These are phyloP conservation scores for Otolemur crassicaudatus DNA, from an alignment of 2,797 vertebrate species.

Conservation along the genomic window DNA sequence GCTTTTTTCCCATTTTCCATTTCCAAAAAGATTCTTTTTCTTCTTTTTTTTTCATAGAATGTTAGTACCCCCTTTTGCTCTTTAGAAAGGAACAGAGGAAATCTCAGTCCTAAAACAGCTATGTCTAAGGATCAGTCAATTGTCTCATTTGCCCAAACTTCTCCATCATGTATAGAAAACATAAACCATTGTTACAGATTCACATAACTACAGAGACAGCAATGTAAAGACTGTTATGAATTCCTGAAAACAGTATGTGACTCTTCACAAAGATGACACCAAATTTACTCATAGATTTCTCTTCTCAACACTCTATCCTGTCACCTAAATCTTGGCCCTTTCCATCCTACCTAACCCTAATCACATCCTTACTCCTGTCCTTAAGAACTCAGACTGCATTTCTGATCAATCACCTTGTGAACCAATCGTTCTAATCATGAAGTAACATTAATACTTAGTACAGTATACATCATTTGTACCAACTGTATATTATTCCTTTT, in stretches of 20 bases:
- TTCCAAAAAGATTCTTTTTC: constrained; percentile 25
- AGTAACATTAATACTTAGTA: neutral
- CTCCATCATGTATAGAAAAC: neutral
- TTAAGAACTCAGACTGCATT: neutral
- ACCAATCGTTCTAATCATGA: neutral
- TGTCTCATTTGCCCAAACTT: neutral
- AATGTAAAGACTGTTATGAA: neutral
- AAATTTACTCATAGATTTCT: neutral
- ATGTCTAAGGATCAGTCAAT: neutral
- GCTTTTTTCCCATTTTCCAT: constrained; percentile 7
- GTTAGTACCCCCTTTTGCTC: neutral
- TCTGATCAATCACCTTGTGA: neutral
- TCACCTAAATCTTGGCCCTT: neutral
- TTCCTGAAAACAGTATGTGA: neutral
- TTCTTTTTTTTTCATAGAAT: neutral
- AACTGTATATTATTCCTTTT: neutral
- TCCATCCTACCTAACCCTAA: neutral
- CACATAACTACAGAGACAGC: neutral
- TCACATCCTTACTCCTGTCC: neutral
- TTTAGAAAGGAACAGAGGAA: constrained; percentile 30
- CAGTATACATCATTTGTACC: neutral
- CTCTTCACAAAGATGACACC: neutral
- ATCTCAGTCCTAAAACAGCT: neutral
- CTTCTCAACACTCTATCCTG: neutral
- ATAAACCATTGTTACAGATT: neutral